Base-by-base conservation (phyloP, 2,797 vertebrate species). In the Euthynnus affinis region DNA sequence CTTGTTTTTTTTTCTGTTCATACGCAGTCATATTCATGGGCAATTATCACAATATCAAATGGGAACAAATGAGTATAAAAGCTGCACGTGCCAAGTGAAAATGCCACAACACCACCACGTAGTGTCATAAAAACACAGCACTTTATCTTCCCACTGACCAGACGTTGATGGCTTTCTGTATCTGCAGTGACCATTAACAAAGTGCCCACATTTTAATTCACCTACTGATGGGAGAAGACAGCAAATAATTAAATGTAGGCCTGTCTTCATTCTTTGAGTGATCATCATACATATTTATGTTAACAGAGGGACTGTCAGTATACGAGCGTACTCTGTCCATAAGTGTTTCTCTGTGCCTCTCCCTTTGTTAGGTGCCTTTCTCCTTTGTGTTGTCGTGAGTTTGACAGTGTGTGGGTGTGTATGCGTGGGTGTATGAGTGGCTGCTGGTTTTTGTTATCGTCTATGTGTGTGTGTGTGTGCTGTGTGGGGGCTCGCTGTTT, bases 401-500 rank as follows among this genome's bases (percentile, higher is more conserved):
- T 79, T 65, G n/a, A 70, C 46, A 78, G 37, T 69, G 46, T 22
- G 78, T 61, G 71, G 37, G 74, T n/a, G 76, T 22, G 46, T 76
- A 56, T 74, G 62, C 53, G 15, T 73, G 70, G n/a, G n/a, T 66
- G 78, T 17, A 80, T 76, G 78, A 63, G 85, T n/a, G 78, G 63
- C 58, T 69, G 51, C 73, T 8, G 48, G 46, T 69, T 83, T 80
- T 82, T 48, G 80, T 17, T 42, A n/a, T 22, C 37, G 56, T 58
- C 56, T 71, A 44, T 57, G 55, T 40, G 22, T 72, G 72, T 63
- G 85, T 65, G 78, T 57, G 65, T 67, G 74, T 25, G 74, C 20
- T 76, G 83, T 85, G 89, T 91, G 86, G 87, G 88, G 86, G 87
- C 55, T 72, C 32, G 83, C 75, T 84, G 87, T 86, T 87, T 89